phyloP scores from a whole-genome alignment of 64 coral and sea anemone genomes.

The Porites australiensis region DNA sequence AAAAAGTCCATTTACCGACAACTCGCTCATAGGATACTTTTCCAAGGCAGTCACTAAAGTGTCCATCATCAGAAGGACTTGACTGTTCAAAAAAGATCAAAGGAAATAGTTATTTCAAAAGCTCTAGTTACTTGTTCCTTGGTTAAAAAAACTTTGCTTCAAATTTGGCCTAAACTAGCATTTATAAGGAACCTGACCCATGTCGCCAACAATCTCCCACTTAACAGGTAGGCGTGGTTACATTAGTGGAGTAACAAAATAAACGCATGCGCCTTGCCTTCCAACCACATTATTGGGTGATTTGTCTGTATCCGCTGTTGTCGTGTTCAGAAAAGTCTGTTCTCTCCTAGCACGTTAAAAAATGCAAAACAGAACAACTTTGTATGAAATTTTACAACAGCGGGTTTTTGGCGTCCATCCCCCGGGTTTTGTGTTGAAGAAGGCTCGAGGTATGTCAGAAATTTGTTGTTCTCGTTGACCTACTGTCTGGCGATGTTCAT shows the following conservation, averaged over 20 bases:
- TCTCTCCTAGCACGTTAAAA: background rate
- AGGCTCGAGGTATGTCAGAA: conserved; percentile 52
- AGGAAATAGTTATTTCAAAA: too few relatives aligned
- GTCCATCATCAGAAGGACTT: too few relatives aligned
- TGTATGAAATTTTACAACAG: conserved; percentile 61
- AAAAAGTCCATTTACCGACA: too few relatives aligned
- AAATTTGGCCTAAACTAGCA: too few relatives aligned
- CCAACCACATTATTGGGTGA: background rate
- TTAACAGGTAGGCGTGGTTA: background rate
- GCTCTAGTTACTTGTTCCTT: too few relatives aligned
- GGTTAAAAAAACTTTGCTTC: too few relatives aligned
- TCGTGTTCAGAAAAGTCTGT: conserved; percentile 12
- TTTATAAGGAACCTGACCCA: background rate
- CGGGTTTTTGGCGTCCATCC: conserved; percentile 41
- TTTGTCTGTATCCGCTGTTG: background rate
- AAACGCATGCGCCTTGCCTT: conserved; percentile 7
- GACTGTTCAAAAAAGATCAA: too few relatives aligned
- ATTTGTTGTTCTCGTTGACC: background rate
- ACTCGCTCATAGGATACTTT: too few relatives aligned
- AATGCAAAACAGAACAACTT: conserved; percentile 35
- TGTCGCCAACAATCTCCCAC: background rate
- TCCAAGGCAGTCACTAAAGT: too few relatives aligned
- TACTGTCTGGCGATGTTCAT: background rate
- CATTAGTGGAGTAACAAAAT: background rate
- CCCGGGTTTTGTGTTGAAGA: conserved; percentile 26